A percentile compares a stretch with the other conserved stretches of the same genome.
Conservation (phyloP, 2,888 invertebrate species). For the Perizoma affinitatum region DNA sequence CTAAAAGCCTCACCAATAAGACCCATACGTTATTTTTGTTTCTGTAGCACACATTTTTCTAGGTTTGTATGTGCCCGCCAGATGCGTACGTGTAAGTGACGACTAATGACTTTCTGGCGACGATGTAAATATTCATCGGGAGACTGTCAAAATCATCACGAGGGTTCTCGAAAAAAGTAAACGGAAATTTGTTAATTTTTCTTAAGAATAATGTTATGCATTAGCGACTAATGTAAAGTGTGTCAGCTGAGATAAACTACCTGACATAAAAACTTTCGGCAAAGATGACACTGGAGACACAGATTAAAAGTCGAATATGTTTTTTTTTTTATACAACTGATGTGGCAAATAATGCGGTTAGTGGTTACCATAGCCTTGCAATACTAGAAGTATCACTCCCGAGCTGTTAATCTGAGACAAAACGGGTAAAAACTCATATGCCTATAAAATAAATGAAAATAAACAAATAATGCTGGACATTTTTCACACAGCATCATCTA, state of each 20-base stretch:
- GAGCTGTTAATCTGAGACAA: too few species aligned
- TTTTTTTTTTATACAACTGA: too few species aligned
- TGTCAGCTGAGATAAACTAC: constrained; percentile 4
- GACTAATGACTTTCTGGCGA: constrained; percentile 79
- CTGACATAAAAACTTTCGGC: not conserved
- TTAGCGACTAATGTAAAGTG: constrained; percentile 13
- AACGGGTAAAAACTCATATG: too few species aligned
- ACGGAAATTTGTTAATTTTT: constrained; percentile 50
- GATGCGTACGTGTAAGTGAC: constrained; percentile 67
- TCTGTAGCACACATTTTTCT: constrained; percentile 16
- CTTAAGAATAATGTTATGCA: constrained; percentile 37
- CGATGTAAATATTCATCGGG: constrained; percentile 77
- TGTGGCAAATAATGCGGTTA: too few species aligned
- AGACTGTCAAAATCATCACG: constrained; percentile 73
- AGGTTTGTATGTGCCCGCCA: constrained; percentile 63
- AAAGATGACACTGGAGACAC: too few species aligned
- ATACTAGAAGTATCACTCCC: too few species aligned
- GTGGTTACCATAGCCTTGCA: too few species aligned
- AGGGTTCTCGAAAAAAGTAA: constrained; percentile 53
- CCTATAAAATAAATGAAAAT: too few species aligned
- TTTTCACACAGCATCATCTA: too few species aligned
- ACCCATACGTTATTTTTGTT: not conserved
- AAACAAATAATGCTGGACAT: too few species aligned
- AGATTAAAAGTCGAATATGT: too few species aligned
- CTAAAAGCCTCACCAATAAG: not conserved